A percentile compares a stretch with the other conserved stretches of the same genome.
Conservation (phyloP, 2,797 vertebrate genomes). For the Acanthurus tractus region DNA sequence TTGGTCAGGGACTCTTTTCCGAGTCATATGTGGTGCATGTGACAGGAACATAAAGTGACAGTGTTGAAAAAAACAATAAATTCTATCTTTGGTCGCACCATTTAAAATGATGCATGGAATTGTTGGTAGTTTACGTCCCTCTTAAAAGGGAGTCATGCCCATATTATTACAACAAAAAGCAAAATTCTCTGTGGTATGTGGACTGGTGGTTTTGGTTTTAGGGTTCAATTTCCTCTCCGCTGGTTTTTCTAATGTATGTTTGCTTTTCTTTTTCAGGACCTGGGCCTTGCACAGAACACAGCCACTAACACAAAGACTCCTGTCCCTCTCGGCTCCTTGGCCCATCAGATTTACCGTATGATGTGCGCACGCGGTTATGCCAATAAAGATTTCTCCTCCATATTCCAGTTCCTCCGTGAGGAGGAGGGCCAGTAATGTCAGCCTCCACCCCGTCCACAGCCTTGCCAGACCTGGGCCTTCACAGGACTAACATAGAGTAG, state of each 20-base stretch:
- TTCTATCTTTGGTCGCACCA: constrained; percentile 11
- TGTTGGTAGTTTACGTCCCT: constrained; percentile 25
- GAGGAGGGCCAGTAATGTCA: constrained; percentile 85
- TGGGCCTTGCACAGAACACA: constrained; percentile 95
- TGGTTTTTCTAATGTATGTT: constrained; percentile 50
- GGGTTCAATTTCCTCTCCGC: constrained; percentile 44
- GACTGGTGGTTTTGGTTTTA: constrained; percentile 54
- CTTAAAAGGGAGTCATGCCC: constrained; percentile 24
- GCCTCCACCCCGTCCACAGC: constrained; percentile 64
- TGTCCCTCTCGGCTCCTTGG: constrained; percentile 91
- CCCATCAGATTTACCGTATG: constrained; percentile 97
- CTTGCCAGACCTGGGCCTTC: constrained; percentile 59
- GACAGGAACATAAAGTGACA: background rate
- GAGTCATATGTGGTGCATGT: background rate
- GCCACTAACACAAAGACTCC: constrained; percentile 96
- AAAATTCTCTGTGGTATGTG: constrained; percentile 33
- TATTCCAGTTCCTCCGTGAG: constrained; percentile 96
- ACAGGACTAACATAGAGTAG: constrained; percentile 58
- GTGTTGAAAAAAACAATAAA: background rate
- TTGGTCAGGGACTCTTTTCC: background rate
- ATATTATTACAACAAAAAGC: constrained; percentile 47
- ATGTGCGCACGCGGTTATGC: constrained; percentile 98
- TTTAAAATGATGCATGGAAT: constrained; percentile 40
- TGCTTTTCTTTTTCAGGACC: constrained; percentile 85
- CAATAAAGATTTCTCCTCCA: constrained; percentile 96